A percentile compares a stretch with the other conserved stretches of the same genome.
phyloP scores from a whole-genome alignment of 1,140 invertebrate genomes.

The Calliphora vicina region DNA sequence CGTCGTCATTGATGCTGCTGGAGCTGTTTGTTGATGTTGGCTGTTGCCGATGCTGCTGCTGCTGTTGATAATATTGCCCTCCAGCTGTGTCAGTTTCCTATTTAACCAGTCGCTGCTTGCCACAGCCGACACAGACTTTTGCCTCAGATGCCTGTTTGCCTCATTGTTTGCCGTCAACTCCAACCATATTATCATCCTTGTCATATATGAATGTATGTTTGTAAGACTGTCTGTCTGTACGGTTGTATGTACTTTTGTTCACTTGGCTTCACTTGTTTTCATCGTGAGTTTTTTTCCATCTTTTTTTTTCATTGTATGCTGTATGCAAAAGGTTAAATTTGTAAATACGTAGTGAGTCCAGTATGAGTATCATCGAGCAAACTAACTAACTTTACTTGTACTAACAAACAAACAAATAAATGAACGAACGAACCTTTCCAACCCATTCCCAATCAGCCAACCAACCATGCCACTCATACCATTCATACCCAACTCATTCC shows the following conservation, averaged over 20 bases:
- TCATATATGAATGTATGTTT: constrained; percentile 5
- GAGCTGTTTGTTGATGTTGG: constrained; percentile 37
- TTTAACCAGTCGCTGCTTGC: constrained; percentile 46
- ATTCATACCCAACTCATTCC: background rate
- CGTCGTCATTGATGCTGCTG: background rate
- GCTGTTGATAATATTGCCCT: constrained; percentile 47
- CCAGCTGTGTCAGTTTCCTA: constrained; percentile 54
- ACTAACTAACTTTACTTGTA: background rate
- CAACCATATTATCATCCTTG: constrained; percentile 22
- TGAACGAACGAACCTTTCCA: background rate
- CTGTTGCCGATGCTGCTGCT: constrained; percentile 44
- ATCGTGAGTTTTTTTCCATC: background rate
- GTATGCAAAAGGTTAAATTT: background rate
- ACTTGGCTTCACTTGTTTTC: background rate
- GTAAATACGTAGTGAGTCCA: background rate
- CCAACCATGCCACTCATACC: background rate
- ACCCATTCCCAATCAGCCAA: background rate
- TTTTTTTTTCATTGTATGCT: background rate
- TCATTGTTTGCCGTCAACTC: constrained; percentile 14
- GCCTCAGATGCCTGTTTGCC: constrained; percentile 19
- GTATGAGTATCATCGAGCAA: background rate
- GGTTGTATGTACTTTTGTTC: background rate
- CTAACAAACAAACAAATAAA: background rate
- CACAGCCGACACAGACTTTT: constrained; percentile 39
- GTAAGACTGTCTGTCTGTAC: background rate